Percentiles rank a stretch among this genome's conserved stretches.
Evolutionary conservation across 2,888 invertebrate species (phyloP).

Genomic region (Synergus itoensis): DNA sequence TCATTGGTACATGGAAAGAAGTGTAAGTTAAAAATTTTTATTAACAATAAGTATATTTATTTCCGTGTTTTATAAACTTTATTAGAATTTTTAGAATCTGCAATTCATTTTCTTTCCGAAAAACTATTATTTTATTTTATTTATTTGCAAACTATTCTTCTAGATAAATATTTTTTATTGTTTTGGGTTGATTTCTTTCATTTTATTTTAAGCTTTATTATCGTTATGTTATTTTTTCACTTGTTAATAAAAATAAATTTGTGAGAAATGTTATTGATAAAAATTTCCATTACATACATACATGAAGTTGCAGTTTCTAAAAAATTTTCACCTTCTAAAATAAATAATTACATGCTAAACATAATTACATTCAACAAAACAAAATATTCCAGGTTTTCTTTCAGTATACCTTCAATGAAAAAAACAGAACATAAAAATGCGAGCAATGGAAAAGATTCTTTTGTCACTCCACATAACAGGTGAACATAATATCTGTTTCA

Average conservation of each 20-base stretch:
- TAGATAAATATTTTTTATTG: not conserved
- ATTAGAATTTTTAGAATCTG: not conserved
- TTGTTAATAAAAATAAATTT: too few species aligned
- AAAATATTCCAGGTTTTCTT: conserved; percentile 39
- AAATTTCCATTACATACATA: too few species aligned
- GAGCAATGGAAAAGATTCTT: conserved; percentile 30
- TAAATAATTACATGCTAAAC: not conserved
- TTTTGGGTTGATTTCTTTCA: too few species aligned
- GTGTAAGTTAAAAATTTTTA: conserved; percentile 45
- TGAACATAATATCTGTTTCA: conserved; percentile 24
- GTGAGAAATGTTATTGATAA: too few species aligned
- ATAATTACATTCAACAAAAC: conserved; percentile 17
- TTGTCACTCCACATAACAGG: conserved; percentile 34
- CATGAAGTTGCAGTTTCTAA: not conserved
- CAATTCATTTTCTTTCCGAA: not conserved
- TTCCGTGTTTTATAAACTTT: not conserved
- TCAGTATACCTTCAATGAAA: conserved; percentile 33
- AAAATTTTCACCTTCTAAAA: not conserved
- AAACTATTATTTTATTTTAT: not conserved
- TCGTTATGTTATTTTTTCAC: too few species aligned
- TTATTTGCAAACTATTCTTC: not conserved
- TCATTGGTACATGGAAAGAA: conserved; percentile 82
- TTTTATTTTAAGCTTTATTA: too few species aligned
- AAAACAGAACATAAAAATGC: conserved; percentile 39
- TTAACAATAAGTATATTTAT: not conserved